Percentiles rank a stretch among this genome's conserved stretches.
phyloP scores from a whole-genome alignment of 2,888 invertebrate species.

The Hofmannophila pseudospretella region DNA sequence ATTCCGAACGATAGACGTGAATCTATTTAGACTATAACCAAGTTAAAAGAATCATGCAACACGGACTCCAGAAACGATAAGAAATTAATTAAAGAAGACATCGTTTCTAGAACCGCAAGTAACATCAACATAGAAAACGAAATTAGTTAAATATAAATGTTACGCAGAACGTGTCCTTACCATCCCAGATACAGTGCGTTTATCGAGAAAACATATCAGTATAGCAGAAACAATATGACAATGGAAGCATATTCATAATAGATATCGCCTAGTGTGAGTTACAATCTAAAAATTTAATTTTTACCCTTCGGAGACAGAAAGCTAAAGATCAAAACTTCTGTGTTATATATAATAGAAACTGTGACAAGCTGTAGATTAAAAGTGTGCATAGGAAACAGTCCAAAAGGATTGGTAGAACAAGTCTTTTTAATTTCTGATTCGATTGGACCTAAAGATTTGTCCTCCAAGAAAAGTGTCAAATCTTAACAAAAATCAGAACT shows the following conservation, averaged over 20 bases:
- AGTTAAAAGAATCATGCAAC: conserved; percentile 48
- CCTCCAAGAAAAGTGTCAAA: conserved; percentile 29
- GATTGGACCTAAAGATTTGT: conserved; percentile 51
- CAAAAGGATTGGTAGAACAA: conserved; percentile 23
- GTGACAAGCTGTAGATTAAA: conserved; percentile 31
- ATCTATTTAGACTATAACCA: conserved; percentile 22
- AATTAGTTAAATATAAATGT: conserved; percentile 35
- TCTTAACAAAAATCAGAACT: conserved; percentile 34
- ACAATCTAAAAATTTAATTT: not conserved
- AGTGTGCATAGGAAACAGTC: conserved; percentile 13
- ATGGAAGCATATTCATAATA: conserved; percentile 40
- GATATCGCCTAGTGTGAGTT: conserved; percentile 35
- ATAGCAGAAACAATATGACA: conserved; percentile 50
- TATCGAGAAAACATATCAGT: conserved; percentile 58
- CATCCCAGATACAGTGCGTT: conserved; percentile 64
- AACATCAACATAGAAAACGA: conserved; percentile 30
- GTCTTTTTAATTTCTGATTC: conserved; percentile 19
- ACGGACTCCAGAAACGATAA: conserved; percentile 49
- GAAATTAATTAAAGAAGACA: conserved; percentile 2
- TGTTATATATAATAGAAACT: conserved; percentile 15
- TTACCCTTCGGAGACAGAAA: conserved; percentile 12
- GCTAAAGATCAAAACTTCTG: conserved; percentile 9
- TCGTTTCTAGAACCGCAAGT: conserved; percentile 55
- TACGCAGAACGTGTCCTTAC: conserved; percentile 66
- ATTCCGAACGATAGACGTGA: too few relatives aligned